Base-by-base conservation (phyloP, 2,888 invertebrate species). In the Sylvicola cinctus region DNA sequence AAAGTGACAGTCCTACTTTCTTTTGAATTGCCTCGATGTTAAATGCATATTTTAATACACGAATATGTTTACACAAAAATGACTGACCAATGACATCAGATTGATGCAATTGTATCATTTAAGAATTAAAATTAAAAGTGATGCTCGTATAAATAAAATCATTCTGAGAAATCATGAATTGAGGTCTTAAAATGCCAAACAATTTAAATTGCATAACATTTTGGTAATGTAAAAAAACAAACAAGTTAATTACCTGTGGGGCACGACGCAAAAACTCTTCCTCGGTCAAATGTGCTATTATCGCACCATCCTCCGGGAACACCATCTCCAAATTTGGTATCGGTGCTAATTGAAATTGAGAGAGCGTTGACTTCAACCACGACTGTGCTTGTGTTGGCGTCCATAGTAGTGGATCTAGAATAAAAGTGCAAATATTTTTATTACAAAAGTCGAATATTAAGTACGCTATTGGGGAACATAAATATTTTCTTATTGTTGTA, bases 391-490 rank as follows among this genome's bases (percentile, higher is more conserved):
- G 80, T 38, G 72, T 68, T 12, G 71, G 62, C 45, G 74, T 78
- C 91, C 91, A 93, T 46, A 74, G 70, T 51, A 72, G 68, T 41
- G 91, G 90, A 69, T 91, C 91, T 91, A 61, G 6, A 61, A 38
- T 32, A 4, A 14, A 13, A 29, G 15, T 12, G 15, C n/a, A n/a
- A n/a, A n/a, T n/a, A n/a, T n/a, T n/a, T n/a, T n/a, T n/a, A n/a
- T n/a, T n/a, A n/a, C n/a, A n/a, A n/a, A n/a, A n/a, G n/a, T n/a
- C n/a, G n/a, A n/a, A n/a, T n/a, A n/a, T n/a, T n/a, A n/a, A n/a
- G n/a, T n/a, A n/a, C n/a, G n/a, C n/a, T n/a, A n/a, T n/a, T n/a
- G n/a, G n/a, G n/a, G n/a, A n/a, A n/a, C n/a, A n/a, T 13, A 31
- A 14, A 31, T 10, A 25, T 25, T 10, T 10, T 25, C 11, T 10